Conservation (phyloP, 2,888 invertebrate species). For the Odiellus spinosus region DNA sequence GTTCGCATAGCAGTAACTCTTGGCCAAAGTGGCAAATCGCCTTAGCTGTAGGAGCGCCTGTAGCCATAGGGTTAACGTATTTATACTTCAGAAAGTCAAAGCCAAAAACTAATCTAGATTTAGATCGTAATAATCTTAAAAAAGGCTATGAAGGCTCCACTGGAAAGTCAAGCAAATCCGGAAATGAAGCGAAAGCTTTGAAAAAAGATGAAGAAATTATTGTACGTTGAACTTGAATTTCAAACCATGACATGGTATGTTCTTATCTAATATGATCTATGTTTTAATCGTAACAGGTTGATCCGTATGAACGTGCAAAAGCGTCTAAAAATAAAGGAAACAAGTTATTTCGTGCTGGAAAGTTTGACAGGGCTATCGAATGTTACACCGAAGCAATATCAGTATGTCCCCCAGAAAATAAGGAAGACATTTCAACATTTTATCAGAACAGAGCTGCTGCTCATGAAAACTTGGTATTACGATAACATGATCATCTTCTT, state of each 20-base stretch:
- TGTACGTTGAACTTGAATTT: neutral
- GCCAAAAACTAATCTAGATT: conserved; percentile 3
- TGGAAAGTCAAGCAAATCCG: neutral
- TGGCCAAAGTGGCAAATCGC: conserved; percentile 65
- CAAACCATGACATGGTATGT: neutral
- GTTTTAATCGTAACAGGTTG: conserved; percentile 1
- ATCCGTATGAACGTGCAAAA: conserved; percentile 41
- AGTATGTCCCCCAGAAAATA: conserved; percentile 38
- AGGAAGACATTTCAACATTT: conserved; percentile 65
- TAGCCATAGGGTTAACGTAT: conserved; percentile 64
- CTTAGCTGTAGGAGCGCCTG: conserved; percentile 50
- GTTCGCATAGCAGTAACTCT: too few species aligned
- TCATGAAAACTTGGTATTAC: conserved; percentile 60
- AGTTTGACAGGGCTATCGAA: conserved; percentile 34
- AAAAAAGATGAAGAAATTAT: neutral
- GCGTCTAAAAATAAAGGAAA: conserved; percentile 35
- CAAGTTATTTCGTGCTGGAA: conserved; percentile 32
- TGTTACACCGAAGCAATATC: conserved; percentile 35
- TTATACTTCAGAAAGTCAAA: conserved; percentile 42
- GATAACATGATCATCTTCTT: too few species aligned
- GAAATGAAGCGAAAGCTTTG: neutral
- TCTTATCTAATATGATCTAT: neutral
- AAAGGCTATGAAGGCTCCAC: neutral
- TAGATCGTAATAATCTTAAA: too few species aligned
- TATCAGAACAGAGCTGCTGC: conserved; percentile 93